Base-by-base conservation (phyloP, 1,140 invertebrate genomes). In the Pseudomyrmex dendroicus region DNA sequence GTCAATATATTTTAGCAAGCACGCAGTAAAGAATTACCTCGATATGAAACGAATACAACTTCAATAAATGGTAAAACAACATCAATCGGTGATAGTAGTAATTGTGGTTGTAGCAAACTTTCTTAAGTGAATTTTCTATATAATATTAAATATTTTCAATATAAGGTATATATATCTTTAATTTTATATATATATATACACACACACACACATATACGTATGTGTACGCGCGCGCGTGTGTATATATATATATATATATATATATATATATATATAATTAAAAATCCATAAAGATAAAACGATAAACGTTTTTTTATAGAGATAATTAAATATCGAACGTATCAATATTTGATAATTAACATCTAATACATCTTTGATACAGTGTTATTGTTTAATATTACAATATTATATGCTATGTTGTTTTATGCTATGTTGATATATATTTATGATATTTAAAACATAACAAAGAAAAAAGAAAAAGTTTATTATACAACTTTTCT, bases 61-160 rank as follows among this genome's bases (percentile, higher is more conserved):
- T 96, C 96, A 52, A 96, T 97, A 87, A 96, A 97, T 88, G 96
- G 96, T 15, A 96, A 96, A 91, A 96, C 96, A 46, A 96, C 96
- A 66, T 95, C 96, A 22, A 95, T 96, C 68, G 95, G 95, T 77
- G 96, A 97, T 88, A 95, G 94, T 66, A 95, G 95, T 56, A 97
- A 95, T 92, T 97, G 96, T 91, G 95, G 95, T 77, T 94, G 94
- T 84, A 94, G 92, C 90, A 91, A 93, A 57, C 89, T 94, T 84
- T 92, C 93, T 87, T 94, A 93, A 94, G 17, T 84, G 84, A 70
- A 54, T 89, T 84, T 89, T 85, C 54, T 83, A 78, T 78, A 50
- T 89, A 85, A 66, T 48, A 78, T 83, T 83, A 87, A 85, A 67
- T 44, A 78, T 73, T 50, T 80, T 25, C n/a, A 35, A 7, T 35